A percentile compares a stretch with the other conserved stretches of the same genome.
phyloP scores from a whole-genome alignment of 2,797 vertebrate genomes.

The Centropyge bicolor region DNA sequence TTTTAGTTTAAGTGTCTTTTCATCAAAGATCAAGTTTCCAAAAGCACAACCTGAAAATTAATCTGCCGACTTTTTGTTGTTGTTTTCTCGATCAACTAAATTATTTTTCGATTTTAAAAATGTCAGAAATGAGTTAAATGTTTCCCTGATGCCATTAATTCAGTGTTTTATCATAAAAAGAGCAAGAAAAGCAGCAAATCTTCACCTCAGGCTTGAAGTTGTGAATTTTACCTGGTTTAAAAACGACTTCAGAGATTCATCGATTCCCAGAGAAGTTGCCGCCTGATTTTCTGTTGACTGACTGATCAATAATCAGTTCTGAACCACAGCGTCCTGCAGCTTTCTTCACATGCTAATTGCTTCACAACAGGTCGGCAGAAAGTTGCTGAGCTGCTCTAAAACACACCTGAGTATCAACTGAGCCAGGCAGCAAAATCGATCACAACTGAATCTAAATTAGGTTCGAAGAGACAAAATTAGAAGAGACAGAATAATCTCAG shows the following conservation, averaged over 20 bases:
- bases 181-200: neutral
- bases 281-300: too few relatives aligned
- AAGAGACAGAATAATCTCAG: neutral
- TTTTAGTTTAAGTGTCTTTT: neutral
- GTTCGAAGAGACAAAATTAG: neutral
- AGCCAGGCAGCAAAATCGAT: neutral
- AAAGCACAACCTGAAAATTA: neutral
- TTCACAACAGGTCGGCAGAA: neutral
- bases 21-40: too few relatives aligned
- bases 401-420: constrained; percentile 17
- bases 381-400: constrained; percentile 21
- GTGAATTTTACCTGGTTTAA: neutral
- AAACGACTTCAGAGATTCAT: neutral
- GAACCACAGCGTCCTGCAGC: neutral
- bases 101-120: neutral
- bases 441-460: neutral
- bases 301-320: neutral
- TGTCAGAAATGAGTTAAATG: neutral
- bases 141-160: neutral
- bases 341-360: neutral
- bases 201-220: neutral
- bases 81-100: neutral
- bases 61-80: neutral
- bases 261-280: neutral
- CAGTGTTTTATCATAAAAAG: neutral